A percentile compares a stretch with the other conserved stretches of the same genome.
Evolutionary conservation across 2,888 invertebrate species (phyloP).

Genomic region (Platycheirus albimanus): DNA sequence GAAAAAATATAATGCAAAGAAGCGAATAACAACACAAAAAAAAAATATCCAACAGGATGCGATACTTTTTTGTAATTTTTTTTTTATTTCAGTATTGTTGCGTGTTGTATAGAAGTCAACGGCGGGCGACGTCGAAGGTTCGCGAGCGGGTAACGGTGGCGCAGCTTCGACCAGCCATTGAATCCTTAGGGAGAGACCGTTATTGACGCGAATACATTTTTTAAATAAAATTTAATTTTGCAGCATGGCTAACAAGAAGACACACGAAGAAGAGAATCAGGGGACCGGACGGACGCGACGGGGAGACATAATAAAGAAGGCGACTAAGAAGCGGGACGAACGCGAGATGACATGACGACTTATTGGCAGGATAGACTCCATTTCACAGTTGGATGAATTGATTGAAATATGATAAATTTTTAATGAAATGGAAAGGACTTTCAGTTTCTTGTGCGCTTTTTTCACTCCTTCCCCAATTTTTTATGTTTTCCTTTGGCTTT

Average conservation of each 20-base stretch:
- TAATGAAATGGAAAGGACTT: slow-evolving; percentile 75
- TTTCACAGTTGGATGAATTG: slow-evolving; percentile 75
- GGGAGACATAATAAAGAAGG: slow-evolving; percentile 35
- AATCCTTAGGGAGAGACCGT: slow-evolving; percentile 66
- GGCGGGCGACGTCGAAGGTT: background rate
- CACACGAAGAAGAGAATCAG: too few relatives aligned
- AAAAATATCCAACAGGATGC: slow-evolving; percentile 66
- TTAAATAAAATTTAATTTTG: slow-evolving; percentile 73
- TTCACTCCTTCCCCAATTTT: slow-evolving; percentile 76
- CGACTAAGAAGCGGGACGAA: slow-evolving; percentile 35
- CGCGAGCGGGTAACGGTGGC: background rate
- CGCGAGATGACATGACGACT: slow-evolving; percentile 72
- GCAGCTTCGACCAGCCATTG: slow-evolving; percentile 6
- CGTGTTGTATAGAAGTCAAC: slow-evolving; percentile 50
- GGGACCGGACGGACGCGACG: too few relatives aligned
- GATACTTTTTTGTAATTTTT: slow-evolving; percentile 45
- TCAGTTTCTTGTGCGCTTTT: slow-evolving; percentile 75
- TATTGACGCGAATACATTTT: slow-evolving; percentile 74
- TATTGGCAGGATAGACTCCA: slow-evolving; percentile 75
- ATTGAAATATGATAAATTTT: slow-evolving; percentile 75
- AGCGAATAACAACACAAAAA: slow-evolving; percentile 20
- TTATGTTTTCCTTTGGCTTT: slow-evolving; percentile 55
- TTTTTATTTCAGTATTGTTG: slow-evolving; percentile 35
- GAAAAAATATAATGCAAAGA: slow-evolving; percentile 54
- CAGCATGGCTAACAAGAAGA: slow-evolving; percentile 35